phyloP scores from a whole-genome alignment of 35 echinoderm and acorn worm genomes.

The Holothuria glaberrima region DNA sequence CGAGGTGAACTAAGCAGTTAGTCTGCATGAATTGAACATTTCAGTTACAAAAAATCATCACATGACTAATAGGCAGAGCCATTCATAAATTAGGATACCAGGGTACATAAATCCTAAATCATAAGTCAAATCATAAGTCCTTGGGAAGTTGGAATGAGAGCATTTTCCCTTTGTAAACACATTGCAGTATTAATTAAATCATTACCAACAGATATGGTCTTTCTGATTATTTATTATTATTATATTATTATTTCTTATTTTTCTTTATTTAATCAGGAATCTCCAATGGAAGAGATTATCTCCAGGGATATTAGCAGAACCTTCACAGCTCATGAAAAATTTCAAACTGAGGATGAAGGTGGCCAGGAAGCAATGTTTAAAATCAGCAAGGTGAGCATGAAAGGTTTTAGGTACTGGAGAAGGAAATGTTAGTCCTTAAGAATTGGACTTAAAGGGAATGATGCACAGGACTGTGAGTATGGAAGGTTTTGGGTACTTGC shows the following conservation, averaged over 20 bases:
- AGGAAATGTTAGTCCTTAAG: background rate
- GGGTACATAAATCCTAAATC: too few relatives aligned
- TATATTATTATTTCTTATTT: constrained; percentile 22
- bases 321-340: constrained; percentile 97
- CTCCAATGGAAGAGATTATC: constrained; percentile 81
- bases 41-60: too few relatives aligned
- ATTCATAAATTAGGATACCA: too few relatives aligned
- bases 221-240: too few relatives aligned
- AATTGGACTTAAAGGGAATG: background rate
- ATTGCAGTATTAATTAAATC: too few relatives aligned
- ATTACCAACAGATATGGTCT: background rate
- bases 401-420: background rate
- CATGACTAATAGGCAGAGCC: too few relatives aligned
- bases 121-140: too few relatives aligned
- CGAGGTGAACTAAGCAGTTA: too few relatives aligned
- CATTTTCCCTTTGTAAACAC: too few relatives aligned
- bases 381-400: constrained; percentile 85
- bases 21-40: too few relatives aligned
- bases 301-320: constrained; percentile 85
- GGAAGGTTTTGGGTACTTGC: background rate
- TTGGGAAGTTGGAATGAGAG: too few relatives aligned
- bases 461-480: too few relatives aligned
- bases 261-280: constrained; percentile 67
- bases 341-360: constrained; percentile 85
- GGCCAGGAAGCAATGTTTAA: constrained; percentile 97